Conservation (phyloP, 2,797 vertebrate species). For the Sciurus carolinensis region DNA sequence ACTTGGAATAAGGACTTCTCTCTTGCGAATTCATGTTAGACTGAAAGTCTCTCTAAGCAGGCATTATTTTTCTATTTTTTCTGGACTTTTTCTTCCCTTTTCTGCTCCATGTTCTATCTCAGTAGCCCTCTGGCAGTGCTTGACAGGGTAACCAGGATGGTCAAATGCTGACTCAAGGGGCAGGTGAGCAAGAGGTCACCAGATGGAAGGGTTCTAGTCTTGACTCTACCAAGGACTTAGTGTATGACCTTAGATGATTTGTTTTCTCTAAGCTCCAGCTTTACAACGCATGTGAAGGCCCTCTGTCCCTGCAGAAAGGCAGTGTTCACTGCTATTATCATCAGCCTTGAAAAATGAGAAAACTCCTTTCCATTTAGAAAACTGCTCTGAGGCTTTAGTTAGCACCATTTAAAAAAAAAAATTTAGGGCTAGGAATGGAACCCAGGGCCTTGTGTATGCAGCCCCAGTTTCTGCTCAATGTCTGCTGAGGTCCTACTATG, state of each 20-base stretch:
- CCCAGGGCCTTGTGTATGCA: not conserved
- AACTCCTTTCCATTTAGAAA: not conserved
- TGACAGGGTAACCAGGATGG: not conserved
- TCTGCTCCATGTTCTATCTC: not conserved
- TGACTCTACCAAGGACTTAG: not conserved
- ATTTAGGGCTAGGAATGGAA: not conserved
- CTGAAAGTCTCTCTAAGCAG: not conserved
- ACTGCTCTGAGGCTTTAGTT: not conserved
- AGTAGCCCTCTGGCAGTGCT: not conserved
- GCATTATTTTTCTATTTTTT: not conserved
- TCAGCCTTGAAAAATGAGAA: not conserved
- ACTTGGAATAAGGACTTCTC: not conserved
- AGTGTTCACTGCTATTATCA: not conserved
- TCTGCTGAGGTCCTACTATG: not conserved
- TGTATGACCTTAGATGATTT: not conserved
- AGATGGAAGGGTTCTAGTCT: not conserved
- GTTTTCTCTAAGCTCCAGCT: not conserved
- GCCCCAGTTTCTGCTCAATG: not conserved
- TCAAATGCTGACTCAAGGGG: not conserved
- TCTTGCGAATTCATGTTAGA: slow-evolving; percentile 1
- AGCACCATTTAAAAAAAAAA: not conserved
- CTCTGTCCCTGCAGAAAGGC: not conserved
- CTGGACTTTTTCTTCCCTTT: not conserved
- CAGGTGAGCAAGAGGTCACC: not conserved
- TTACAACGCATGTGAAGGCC: not conserved